These are phyloP conservation scores for Drymonia ruficornis DNA, from an alignment of 2,888 invertebrate species.

Conservation along the genomic window DNA sequence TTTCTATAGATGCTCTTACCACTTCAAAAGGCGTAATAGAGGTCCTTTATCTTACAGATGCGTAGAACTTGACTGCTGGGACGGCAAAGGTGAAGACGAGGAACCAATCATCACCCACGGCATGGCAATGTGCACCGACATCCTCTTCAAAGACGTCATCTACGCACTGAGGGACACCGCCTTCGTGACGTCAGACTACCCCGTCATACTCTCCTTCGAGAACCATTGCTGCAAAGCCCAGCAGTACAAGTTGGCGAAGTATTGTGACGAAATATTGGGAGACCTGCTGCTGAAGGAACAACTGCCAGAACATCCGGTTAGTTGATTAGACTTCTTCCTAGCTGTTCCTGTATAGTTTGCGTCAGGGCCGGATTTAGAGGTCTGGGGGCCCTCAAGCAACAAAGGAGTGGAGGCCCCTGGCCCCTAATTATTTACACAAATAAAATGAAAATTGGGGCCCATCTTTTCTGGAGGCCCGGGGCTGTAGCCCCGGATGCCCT, in stretches of 20 bases:
- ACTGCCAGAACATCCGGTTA: conserved; percentile 93
- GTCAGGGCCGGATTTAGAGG: too few relatives aligned
- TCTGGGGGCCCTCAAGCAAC: too few relatives aligned
- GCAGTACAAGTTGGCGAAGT: conserved; percentile 99
- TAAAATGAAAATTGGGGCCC: too few relatives aligned
- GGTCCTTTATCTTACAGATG: conserved; percentile 85
- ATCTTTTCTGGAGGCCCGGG: too few relatives aligned
- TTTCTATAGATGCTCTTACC: too few relatives aligned
- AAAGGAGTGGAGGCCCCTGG: too few relatives aligned
- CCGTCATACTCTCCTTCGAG: conserved; percentile 99
- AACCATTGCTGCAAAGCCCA: conserved; percentile 99
- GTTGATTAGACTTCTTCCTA: conserved; percentile 41
- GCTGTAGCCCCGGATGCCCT: too few relatives aligned
- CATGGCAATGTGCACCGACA: conserved; percentile 99
- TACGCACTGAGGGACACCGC: conserved; percentile 99
- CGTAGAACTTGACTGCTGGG: conserved; percentile 99
- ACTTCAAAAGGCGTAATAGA: too few relatives aligned
- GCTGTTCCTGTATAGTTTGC: too few relatives aligned
- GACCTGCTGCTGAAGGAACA: conserved; percentile 96
- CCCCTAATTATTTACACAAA: too few relatives aligned
- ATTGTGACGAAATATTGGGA: conserved; percentile 98
- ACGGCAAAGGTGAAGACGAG: conserved; percentile 98
- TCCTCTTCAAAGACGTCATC: conserved; percentile 98
- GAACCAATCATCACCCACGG: conserved; percentile 99
- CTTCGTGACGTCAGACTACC: conserved; percentile 98